These are phyloP conservation scores for Pogonus chalceus DNA, from an alignment of 1,140 invertebrate species.

Conservation along the genomic window DNA sequence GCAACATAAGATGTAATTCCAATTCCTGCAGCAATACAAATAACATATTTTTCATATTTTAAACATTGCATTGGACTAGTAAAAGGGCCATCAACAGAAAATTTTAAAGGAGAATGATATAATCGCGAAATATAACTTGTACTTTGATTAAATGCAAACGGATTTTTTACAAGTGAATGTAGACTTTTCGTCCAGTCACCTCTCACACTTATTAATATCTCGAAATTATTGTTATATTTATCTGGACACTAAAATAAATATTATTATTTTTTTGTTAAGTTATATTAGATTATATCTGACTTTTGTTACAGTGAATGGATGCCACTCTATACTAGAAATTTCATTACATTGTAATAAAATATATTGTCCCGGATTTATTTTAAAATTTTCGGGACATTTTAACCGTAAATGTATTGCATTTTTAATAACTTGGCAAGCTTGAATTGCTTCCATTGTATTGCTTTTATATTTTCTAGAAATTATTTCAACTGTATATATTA, in stretches of 20 bases:
- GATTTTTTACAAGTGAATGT: constrained; percentile 27
- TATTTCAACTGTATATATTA: not conserved
- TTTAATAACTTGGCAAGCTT: not conserved
- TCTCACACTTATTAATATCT: constrained; percentile 36
- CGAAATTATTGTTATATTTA: constrained; percentile 30
- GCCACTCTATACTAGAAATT: constrained; percentile 36
- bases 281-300: constrained; percentile 18
- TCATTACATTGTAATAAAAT: constrained; percentile 34
- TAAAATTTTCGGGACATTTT: not conserved
- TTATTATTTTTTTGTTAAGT: not conserved
- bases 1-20: constrained; percentile 37
- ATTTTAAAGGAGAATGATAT: constrained; percentile 22
- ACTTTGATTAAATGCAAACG: not conserved
- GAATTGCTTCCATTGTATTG: not conserved
- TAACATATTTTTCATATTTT: constrained; percentile 23
- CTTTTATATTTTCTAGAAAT: not conserved
- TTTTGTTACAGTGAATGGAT: constrained; percentile 37
- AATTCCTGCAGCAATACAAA: constrained; percentile 38
- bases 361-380: constrained; percentile 28
- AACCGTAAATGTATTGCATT: not conserved
- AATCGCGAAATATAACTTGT: not conserved
- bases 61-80: constrained; percentile 34
- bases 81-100: constrained; percentile 36
- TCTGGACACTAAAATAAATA: constrained; percentile 31
- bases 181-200: constrained; percentile 38